Evolutionary conservation across 2,888 invertebrate genomes (phyloP).

Genomic region (Ceriagrion tenellum): DNA sequence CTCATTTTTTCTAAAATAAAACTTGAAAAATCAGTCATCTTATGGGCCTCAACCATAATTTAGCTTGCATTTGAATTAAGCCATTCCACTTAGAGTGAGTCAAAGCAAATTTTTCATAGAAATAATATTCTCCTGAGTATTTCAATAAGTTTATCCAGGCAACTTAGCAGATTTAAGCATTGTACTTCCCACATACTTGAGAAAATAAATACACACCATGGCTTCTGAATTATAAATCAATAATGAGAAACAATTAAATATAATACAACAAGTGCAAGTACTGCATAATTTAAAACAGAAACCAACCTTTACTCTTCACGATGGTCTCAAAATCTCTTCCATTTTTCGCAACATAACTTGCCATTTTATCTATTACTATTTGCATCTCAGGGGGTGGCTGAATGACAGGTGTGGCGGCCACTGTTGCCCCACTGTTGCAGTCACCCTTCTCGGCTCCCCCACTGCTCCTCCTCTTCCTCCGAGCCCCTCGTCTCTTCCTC

Average conservation of each 20-base stretch:
- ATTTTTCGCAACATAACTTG: constrained; percentile 96
- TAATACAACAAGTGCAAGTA: not conserved
- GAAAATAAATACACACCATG: not conserved
- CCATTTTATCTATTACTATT: constrained; percentile 97
- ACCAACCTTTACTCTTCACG: constrained; percentile 84
- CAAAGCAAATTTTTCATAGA: too few relatives aligned
- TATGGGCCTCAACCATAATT: too few relatives aligned
- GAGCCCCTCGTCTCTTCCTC: constrained; percentile 46
- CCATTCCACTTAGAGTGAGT: too few relatives aligned
- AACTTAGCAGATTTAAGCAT: too few relatives aligned
- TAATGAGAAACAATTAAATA: not conserved
- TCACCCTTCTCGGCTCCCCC: constrained; percentile 62
- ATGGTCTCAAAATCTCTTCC: constrained; percentile 96
- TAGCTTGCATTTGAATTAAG: too few relatives aligned
- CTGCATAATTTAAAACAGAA: not conserved
- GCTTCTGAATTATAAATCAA: not conserved
- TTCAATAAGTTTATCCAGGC: too few relatives aligned
- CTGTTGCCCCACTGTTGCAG: not conserved
- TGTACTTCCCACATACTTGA: too few relatives aligned
- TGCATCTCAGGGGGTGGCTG: constrained; percentile 90
- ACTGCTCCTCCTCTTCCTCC: constrained; percentile 60
- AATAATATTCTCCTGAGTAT: too few relatives aligned
- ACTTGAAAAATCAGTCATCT: too few relatives aligned
- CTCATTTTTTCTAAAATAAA: too few relatives aligned
- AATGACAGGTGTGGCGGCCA: constrained; percentile 76